Evolutionary conservation across 2,113 vertebrate genomes (phyloP).

Genomic region (Pluvianellus socialis): DNA sequence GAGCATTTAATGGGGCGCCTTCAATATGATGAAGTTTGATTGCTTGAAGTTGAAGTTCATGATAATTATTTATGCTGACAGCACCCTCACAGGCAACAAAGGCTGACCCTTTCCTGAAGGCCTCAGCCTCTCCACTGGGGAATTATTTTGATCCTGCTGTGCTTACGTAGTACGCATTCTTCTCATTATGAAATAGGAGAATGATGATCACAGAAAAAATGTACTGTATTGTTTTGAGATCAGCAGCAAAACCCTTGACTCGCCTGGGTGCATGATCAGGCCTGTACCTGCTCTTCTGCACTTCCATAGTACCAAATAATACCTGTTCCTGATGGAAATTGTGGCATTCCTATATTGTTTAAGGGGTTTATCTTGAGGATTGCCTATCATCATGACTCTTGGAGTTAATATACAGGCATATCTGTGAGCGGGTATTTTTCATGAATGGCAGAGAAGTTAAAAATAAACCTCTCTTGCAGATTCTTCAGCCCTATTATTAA

Average conservation of each 20-base stretch:
- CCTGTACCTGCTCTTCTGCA: neutral
- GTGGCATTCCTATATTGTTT: neutral
- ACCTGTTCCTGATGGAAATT: neutral
- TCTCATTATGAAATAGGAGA: neutral
- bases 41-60: conserved; percentile 65
- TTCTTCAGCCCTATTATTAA: neutral
- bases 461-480: neutral
- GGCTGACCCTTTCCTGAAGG: conserved; percentile 3
- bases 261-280: neutral
- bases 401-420: neutral
- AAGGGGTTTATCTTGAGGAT: neutral
- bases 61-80: conserved; percentile 67
- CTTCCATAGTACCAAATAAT: neutral
- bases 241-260: neutral
- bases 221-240: neutral
- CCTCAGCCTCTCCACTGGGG: neutral
- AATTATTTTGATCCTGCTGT: neutral
- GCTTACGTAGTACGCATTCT: neutral
- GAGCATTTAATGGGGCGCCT: conserved; percentile 61
- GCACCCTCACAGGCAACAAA: conserved; percentile 32
- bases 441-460: neutral
- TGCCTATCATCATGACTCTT: neutral
- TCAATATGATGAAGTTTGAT: conserved; percentile 52
- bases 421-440: neutral
- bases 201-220: neutral